Percentiles rank a stretch among this genome's conserved stretches.
Conservation (phyloP, 37 sponge, comb jelly and placozoan species). For the Beroe ovata region DNA sequence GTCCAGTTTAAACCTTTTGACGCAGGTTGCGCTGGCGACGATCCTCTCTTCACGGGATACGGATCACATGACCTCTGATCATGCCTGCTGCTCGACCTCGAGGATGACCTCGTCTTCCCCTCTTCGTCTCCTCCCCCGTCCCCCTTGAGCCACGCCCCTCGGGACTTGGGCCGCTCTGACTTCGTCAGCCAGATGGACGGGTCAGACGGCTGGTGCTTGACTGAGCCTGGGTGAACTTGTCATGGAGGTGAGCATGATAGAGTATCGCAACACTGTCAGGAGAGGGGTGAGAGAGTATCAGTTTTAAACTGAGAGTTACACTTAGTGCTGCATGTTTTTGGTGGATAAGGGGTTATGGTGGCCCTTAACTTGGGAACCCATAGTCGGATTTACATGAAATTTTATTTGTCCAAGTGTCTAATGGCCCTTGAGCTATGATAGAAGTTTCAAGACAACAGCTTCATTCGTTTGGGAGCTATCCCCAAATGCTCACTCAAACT, state of each 20-base stretch:
- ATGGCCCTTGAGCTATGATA: too few species aligned
- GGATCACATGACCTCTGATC: not conserved
- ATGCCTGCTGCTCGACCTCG: not conserved
- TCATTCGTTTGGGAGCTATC: too few species aligned
- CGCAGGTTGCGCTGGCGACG: not conserved
- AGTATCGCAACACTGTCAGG: not conserved
- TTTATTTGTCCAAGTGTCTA: too few species aligned
- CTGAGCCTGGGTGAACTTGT: not conserved
- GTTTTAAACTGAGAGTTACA: too few species aligned
- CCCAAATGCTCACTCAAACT: too few species aligned
- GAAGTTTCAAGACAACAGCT: too few species aligned
- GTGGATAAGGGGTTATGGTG: too few species aligned
- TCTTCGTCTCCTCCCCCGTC: not conserved
- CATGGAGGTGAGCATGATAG: not conserved
- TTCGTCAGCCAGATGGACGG: conserved; percentile 61
- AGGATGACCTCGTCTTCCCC: not conserved
- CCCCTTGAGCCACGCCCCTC: conserved; percentile 41
- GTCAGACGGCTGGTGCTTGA: conserved; percentile 24
- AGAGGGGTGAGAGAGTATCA: not conserved
- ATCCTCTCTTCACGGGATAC: not conserved
- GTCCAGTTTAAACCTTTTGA: too few species aligned
- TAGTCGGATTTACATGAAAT: too few species aligned
- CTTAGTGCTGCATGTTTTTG: too few species aligned
- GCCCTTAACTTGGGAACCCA: too few species aligned
- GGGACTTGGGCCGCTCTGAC: conserved; percentile 28